Evolutionary conservation across 2,888 invertebrate species (phyloP).

Genomic region (Margaritifera margaritifera): DNA sequence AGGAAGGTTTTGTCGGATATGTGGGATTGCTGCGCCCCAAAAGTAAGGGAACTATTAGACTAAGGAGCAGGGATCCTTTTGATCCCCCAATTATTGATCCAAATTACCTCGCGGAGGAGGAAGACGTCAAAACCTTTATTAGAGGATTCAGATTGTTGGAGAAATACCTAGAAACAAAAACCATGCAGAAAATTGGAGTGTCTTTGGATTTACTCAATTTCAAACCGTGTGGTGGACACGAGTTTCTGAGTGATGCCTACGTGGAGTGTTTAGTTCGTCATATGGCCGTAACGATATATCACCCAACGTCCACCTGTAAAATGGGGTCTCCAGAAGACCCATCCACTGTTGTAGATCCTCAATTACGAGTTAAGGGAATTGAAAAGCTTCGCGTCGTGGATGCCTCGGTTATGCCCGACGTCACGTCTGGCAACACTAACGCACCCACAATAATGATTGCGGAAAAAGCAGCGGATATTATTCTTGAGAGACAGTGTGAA

Average conservation of each 20-base stretch:
- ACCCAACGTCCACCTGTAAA: constrained; percentile 29
- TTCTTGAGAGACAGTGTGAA: constrained; percentile 14
- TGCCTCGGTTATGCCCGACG: constrained; percentile 28
- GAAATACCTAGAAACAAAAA: constrained; percentile 11
- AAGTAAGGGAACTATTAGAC: constrained; percentile 84
- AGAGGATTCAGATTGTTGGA: constrained; percentile 14
- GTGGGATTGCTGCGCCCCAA: constrained; percentile 75
- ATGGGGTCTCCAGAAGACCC: constrained; percentile 22
- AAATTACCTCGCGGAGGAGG: constrained; percentile 82
- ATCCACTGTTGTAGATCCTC: constrained; percentile 22
- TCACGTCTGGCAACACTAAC: constrained; percentile 24
- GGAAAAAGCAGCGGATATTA: too few relatives aligned
- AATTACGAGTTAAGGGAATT: constrained; percentile 23
- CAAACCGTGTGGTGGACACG: constrained; percentile 6
- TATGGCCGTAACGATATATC: constrained; percentile 17
- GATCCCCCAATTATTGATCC: constrained; percentile 90
- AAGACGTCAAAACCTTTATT: constrained; percentile 23
- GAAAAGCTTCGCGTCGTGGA: constrained; percentile 20
- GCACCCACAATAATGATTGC: too few relatives aligned
- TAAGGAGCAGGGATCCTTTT: constrained; percentile 83
- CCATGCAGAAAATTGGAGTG: constrained; percentile 12
- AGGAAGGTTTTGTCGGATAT: constrained; percentile 56
- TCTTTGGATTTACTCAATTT: constrained; percentile 5
- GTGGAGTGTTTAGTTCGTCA: constrained; percentile 18
- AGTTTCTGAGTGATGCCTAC: constrained; percentile 13